Evolutionary conservation across 1,140 invertebrate species (phyloP), one percentile per base, ranked within the genome.

Genomic region (Oryzaephilus surinamensis): DNA sequence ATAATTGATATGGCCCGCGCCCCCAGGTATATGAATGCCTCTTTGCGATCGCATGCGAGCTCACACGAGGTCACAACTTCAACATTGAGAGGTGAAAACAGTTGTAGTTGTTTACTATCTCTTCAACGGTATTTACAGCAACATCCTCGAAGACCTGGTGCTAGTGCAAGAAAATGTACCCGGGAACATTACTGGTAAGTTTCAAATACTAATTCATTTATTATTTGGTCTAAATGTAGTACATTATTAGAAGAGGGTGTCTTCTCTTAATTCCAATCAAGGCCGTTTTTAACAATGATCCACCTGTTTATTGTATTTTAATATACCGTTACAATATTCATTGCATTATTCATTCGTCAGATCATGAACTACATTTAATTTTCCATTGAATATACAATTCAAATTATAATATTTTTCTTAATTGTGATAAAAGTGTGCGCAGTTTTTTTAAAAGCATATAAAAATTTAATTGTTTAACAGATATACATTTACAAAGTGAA

Each of bases 91-190:
- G 32, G 35, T 32, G 32, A 41, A 32, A 38, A 50, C 44, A 42
- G 24, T 38, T 31, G 46, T 44, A 45, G 43, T 46, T 50, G 47
- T 45, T 50, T 46, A 50, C 44, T 43, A 50, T 50, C 47, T 40
- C 39, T 43, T 38, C 26, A 26, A 36, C 29, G 21, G 19, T 28
- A 24, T 21, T 28, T 19, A 18, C 14, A 26, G 32, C 32, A 37
- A 41, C 42, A 27, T 45, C 33, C 18, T 34, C 31, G 31, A 14
- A 23, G n/a, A n/a, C n/a, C n/a, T n/a, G n/a, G n/a, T n/a, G n/a
- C n/a, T n/a, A n/a, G n/a, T n/a, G n/a, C n/a, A n/a, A 31, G 30
- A 17, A 26, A 11, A 24, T 12, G 18, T 13, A 11, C 23, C 18
- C 28, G 24, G 32, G 11, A 38, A 4, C n/a, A n/a, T 27, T 21